Conservation (phyloP, 2,113 vertebrate genomes). For the Panthera leo region DNA sequence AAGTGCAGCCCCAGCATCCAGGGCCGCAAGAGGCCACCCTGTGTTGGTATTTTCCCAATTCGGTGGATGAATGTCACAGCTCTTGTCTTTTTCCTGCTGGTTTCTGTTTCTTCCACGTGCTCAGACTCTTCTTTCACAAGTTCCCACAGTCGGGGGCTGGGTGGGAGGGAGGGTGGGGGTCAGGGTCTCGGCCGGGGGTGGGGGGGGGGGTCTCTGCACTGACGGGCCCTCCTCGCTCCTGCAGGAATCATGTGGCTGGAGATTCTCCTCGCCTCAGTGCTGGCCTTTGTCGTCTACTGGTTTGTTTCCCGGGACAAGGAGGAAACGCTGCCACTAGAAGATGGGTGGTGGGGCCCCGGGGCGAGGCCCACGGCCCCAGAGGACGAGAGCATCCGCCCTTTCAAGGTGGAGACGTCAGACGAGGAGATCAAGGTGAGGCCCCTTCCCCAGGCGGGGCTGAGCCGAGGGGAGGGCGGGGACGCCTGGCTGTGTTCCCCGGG, state of each 20-base stretch:
- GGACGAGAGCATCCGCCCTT: constrained; percentile 80
- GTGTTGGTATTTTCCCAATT: neutral
- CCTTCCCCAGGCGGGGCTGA: neutral
- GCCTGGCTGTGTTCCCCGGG: neutral
- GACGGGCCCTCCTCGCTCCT: neutral
- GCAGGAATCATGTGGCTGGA: constrained; percentile 84
- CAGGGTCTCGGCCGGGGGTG: rapidly evolving
- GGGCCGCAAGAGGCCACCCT: neutral
- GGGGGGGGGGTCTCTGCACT: neutral
- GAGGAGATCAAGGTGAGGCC: constrained; percentile 85
- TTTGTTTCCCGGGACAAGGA: constrained; percentile 78
- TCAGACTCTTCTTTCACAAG: neutral
- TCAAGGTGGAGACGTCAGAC: constrained; percentile 85
- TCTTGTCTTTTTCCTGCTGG: neutral
- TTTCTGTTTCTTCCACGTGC: neutral
- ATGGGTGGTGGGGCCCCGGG: constrained; percentile 87
- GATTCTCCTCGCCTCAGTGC: constrained; percentile 64
- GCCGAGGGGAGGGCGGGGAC: neutral
- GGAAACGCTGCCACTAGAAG: constrained; percentile 78
- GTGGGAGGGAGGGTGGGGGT: neutral
- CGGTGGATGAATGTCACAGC: neutral
- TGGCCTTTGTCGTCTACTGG: constrained; percentile 80
- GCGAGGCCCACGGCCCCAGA: constrained; percentile 68
- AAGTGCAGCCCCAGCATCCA: neutral
- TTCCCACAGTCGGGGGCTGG: neutral